Percentiles rank a stretch among this genome's conserved stretches.
phyloP scores from a whole-genome alignment of 2,113 vertebrate species.

The Corapipo altera region DNA sequence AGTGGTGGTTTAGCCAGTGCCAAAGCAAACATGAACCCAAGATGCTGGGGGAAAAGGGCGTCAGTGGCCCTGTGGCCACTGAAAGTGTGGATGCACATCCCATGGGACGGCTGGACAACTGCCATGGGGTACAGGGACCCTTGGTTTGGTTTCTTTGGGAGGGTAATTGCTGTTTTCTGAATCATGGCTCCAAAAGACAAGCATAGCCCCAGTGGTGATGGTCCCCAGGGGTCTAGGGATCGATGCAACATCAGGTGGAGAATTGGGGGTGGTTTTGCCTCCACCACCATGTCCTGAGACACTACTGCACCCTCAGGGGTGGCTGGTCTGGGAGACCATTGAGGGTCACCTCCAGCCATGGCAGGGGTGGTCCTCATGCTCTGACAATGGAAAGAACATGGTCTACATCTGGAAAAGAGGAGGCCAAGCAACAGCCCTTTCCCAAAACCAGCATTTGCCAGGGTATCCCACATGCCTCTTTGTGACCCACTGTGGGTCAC shows the following conservation, averaged over 20 bases:
- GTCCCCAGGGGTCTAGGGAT: neutral
- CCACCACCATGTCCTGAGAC: rapidly evolving
- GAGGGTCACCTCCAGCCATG: neutral
- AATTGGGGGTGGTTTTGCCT: neutral
- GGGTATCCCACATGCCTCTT: neutral
- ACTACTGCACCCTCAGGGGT: neutral
- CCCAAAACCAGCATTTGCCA: neutral
- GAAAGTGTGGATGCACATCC: neutral
- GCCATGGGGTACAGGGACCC: neutral
- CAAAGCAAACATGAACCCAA: neutral
- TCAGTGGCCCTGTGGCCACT: rapidly evolving
- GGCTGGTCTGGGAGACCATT: rapidly evolving
- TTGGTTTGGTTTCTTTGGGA: neutral
- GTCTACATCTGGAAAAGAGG: neutral
- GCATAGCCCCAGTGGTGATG: neutral
- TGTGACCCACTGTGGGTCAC: too few species aligned
- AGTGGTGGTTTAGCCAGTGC: neutral
- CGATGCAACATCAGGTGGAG: neutral
- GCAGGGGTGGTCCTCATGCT: rapidly evolving
- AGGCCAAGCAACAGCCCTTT: neutral
- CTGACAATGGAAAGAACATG: too few species aligned
- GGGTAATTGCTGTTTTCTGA: neutral
- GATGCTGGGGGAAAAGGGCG: neutral
- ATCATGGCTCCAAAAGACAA: neutral
- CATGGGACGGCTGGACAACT: neutral